phyloP scores from a whole-genome alignment of 92 coral and sea anemone genomes.

The Palythoa caribaeorum region DNA sequence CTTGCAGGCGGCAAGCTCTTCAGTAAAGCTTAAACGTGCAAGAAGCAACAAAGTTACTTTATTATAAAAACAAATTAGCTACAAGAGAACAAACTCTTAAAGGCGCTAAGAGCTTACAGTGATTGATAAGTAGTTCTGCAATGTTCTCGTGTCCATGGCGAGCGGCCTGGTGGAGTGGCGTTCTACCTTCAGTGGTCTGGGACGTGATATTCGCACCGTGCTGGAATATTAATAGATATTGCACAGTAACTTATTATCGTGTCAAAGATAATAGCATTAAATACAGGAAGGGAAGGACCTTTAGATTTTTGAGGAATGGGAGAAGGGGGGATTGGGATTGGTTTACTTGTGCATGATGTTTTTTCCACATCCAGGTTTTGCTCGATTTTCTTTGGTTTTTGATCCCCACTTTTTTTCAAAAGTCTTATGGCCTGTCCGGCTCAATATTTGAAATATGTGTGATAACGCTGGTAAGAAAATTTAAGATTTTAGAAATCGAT shows the following conservation, averaged over 20 bases:
- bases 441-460: too few species aligned
- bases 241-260: background rate
- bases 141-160: constrained; percentile 43
- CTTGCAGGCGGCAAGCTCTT: too few species aligned
- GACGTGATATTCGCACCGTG: constrained; percentile 31
- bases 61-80: background rate
- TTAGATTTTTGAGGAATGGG: background rate
- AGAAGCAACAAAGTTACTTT: background rate
- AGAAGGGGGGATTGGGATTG: too few species aligned
- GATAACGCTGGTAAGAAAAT: too few species aligned
- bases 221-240: background rate
- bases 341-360: too few species aligned
- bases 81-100: background rate
- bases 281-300: too few species aligned
- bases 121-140: constrained; percentile 34
- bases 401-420: too few species aligned
- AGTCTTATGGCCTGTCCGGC: too few species aligned
- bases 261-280: background rate
- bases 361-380: too few species aligned
- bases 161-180: constrained; percentile 59
- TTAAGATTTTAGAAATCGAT: too few species aligned
- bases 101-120: constrained; percentile 25
- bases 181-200: constrained; percentile 47
- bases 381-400: too few species aligned
- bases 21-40: background rate